These are phyloP conservation scores for Vesta saturnalis DNA, from an alignment of 2,888 invertebrate species.

Conservation along the genomic window DNA sequence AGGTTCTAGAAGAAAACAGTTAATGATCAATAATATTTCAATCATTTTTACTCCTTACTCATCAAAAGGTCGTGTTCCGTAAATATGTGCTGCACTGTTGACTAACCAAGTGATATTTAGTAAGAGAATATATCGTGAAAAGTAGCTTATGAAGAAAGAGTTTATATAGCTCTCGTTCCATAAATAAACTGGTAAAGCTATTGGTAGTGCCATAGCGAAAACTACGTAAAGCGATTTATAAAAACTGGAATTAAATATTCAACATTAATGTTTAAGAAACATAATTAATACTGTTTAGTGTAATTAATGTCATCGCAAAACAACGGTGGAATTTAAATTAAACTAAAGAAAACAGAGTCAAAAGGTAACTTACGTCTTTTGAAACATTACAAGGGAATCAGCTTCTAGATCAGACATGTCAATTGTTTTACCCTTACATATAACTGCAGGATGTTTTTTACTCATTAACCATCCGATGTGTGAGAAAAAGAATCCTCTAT, in stretches of 20 bases:
- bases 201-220: constrained; percentile 70
- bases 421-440: constrained; percentile 70
- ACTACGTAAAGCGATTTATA: constrained; percentile 70
- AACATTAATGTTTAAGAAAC: background rate
- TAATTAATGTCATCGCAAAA: background rate
- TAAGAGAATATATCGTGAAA: constrained; percentile 69
- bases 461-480: constrained; percentile 88
- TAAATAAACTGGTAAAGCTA: constrained; percentile 71
- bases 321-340: background rate
- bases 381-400: constrained; percentile 78
- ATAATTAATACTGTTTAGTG: background rate
- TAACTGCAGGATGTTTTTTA: constrained; percentile 81
- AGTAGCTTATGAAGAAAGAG: constrained; percentile 70
- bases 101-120: constrained; percentile 86
- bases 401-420: constrained; percentile 80
- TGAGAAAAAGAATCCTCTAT: constrained; percentile 86
- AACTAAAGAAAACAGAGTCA: too few species aligned
- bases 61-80: constrained; percentile 82
- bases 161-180: constrained; percentile 74
- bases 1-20: constrained; percentile 61
- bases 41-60: constrained; percentile 62
- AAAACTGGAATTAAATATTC: constrained; percentile 66
- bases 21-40: background rate
- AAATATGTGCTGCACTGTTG: constrained; percentile 84
- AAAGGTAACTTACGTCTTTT: constrained; percentile 75